Evolutionary conservation across 2,797 vertebrate genomes (phyloP).

Genomic region (Scolopax rusticola): DNA sequence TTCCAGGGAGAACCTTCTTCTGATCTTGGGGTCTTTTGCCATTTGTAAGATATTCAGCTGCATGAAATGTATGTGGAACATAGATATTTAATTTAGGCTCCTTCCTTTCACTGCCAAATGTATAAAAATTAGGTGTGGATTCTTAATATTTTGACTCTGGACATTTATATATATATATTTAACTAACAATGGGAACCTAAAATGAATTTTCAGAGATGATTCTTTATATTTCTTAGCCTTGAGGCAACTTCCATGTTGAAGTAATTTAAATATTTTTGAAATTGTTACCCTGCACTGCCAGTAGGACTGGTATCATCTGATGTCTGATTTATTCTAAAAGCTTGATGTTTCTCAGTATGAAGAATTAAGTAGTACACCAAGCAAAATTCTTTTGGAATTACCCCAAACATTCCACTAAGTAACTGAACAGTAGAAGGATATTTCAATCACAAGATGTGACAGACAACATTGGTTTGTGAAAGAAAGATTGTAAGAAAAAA

Average conservation of each 20-base stretch:
- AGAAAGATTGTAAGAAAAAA: background rate
- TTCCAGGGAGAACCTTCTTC: background rate
- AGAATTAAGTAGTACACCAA: background rate
- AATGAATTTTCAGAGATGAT: background rate
- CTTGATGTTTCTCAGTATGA: background rate
- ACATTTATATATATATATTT: background rate
- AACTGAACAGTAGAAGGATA: background rate
- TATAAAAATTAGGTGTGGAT: background rate
- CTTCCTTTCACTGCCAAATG: background rate
- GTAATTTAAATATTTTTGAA: background rate
- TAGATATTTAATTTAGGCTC: background rate
- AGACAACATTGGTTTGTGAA: background rate
- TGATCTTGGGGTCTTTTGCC: background rate
- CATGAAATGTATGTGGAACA: background rate
- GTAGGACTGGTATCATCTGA: background rate
- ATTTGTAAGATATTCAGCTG: background rate
- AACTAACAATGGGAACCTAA: background rate
- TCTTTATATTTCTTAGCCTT: background rate
- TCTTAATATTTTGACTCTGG: background rate
- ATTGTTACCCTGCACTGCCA: background rate
- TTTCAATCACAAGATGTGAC: background rate
- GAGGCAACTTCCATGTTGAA: background rate
- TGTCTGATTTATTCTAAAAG: background rate
- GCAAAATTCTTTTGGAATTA: background rate
- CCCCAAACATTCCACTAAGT: background rate